phyloP scores from a whole-genome alignment of 2,797 vertebrate genomes.

The Sparidentex hasta region DNA sequence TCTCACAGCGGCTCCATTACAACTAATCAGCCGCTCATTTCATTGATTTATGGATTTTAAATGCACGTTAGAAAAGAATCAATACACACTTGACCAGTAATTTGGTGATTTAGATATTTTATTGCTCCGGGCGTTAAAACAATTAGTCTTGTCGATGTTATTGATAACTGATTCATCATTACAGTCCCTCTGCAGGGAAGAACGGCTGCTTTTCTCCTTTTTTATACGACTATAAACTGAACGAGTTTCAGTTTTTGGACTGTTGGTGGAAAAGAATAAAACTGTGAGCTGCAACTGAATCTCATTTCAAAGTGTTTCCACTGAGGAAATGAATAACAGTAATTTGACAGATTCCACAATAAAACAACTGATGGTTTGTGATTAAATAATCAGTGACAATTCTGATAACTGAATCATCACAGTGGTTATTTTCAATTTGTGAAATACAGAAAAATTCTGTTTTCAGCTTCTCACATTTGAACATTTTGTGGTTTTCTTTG shows the following conservation, averaged over 20 bases:
- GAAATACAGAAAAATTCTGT: too few relatives aligned
- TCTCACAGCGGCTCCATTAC: neutral
- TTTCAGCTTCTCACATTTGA: too few relatives aligned
- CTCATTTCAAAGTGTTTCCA: too few relatives aligned
- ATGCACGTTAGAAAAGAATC: neutral
- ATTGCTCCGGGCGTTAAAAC: neutral
- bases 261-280: too few relatives aligned
- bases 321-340: too few relatives aligned
- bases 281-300: neutral
- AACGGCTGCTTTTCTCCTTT: neutral
- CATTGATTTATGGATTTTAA: neutral
- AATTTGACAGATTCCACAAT: neutral
- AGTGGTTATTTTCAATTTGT: too few relatives aligned
- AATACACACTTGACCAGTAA: neutral
- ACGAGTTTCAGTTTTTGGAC: too few relatives aligned
- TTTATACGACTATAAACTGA: too few relatives aligned
- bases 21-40: neutral
- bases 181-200: too few relatives aligned
- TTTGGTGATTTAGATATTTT: neutral
- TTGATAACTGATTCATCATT: neutral
- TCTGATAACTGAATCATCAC: neutral
- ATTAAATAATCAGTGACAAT: neutral
- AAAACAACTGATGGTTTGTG: too few relatives aligned
- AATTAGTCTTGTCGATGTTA: neutral
- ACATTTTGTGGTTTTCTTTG: too few relatives aligned